Evolutionary conservation across 2,797 vertebrate species (phyloP), one percentile per base, ranked within the genome.

Genomic region (Apogon hyalosoma): DNA sequence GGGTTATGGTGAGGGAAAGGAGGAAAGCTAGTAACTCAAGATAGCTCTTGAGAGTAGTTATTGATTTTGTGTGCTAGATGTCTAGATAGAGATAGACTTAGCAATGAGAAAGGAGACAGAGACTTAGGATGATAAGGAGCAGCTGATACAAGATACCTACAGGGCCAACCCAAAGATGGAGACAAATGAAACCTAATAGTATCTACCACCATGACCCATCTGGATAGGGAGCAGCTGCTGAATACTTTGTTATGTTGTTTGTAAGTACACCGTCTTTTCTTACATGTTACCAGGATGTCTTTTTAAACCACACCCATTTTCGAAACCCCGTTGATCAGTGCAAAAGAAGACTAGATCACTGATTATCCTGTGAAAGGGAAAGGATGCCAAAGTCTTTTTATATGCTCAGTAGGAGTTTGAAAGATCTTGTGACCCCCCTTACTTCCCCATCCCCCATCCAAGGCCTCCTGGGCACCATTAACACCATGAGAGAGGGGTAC

Each of bases 381-480:
- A 89, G 75, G 77, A 89, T 83, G 73, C 56, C 10, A 38, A 61
- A 75, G 33, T 70, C 74, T 64, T 84, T 90, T 86, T 80, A 74
- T 77, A 56, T 41, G 68, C 77, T 85, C 82, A 60, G 82, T 62
- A 71, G 82, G 87, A 64, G 80, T 76, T 77, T 80, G 40, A 88
- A 84, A 85, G 69, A 73, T 75, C 72, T 63, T 61, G 45, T 62
- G 75, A 71, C 42, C 70, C 39, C 70, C 78, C 62, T 16, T 1
- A n/a, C n/a, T 19, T 15, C 38, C 72, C 51, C 53, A 14, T 21
- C 64, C 57, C 65, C 55, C 21, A 7, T 50, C 70, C 58, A 62
- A 84, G 79, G 83, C 84, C 90, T 88, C 84, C 69, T 81, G 90
- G 90, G 91, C 83, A 87, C 87, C 69, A 83, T 93, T 92, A 92